A percentile compares a stretch with the other conserved stretches of the same genome.
Conservation (phyloP, 92 coral and sea anemone genomes). For the Heteractis magnifica region DNA sequence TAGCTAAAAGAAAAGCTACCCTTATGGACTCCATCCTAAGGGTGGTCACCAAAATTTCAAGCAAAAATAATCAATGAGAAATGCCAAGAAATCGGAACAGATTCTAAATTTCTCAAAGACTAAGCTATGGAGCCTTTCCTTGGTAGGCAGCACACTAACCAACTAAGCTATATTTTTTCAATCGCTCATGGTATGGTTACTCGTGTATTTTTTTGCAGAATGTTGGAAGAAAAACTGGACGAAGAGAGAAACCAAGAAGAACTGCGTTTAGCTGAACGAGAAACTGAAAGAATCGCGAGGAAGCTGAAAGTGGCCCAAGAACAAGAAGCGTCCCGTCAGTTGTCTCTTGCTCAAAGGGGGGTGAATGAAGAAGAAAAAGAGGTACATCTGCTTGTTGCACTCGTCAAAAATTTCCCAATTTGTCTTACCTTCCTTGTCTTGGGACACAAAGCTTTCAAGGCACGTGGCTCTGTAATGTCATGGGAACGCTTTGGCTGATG, state of each 20-base stretch:
- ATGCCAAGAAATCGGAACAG: no score
- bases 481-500: no score
- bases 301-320: constrained; percentile 66
- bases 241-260: constrained; percentile 89
- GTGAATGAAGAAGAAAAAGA: constrained; percentile 91
- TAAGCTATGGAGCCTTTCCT: no score
- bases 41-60: no score
- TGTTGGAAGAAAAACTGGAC: constrained; percentile 89
- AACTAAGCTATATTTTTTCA: no score
- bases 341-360: constrained; percentile 84
- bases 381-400: constrained; percentile 37
- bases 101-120: no score
- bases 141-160: not conserved
- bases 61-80: no score
- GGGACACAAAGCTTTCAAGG: not conserved
- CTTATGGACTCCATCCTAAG: no score
- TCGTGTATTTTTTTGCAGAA: constrained; percentile 33
- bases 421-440: no score
- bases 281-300: constrained; percentile 85
- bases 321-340: constrained; percentile 75
- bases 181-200: not conserved
- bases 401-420: not conserved
- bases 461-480: no score
- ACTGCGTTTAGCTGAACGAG: constrained; percentile 89
- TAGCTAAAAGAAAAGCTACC: no score